Conservation (phyloP, 2,113 vertebrate species). For the Garra rufa region DNA sequence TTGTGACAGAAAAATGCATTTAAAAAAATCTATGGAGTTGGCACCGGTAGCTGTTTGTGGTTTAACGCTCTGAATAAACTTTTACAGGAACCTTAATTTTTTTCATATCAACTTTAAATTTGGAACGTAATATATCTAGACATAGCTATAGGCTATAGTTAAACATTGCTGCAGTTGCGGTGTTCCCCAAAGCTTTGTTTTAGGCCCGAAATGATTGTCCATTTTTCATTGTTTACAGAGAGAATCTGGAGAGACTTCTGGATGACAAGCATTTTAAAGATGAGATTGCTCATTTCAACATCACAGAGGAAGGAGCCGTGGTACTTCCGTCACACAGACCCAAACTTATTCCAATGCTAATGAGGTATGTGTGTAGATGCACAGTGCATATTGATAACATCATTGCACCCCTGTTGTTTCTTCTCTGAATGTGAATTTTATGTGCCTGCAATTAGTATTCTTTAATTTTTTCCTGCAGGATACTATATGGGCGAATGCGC, state of each 20-base stretch:
- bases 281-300: conserved; percentile 93
- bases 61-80: too few relatives aligned
- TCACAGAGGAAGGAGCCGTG: conserved; percentile 86
- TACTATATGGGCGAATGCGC: conserved; percentile 93
- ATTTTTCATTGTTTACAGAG: conserved; percentile 73
- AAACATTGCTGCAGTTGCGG: neutral
- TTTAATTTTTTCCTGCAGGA: conserved; percentile 74
- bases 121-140: too few relatives aligned
- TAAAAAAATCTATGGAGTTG: too few relatives aligned
- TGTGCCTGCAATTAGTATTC: neutral
- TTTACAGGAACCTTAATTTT: too few relatives aligned
- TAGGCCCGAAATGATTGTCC: neutral
- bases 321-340: conserved; percentile 85
- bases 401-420: neutral
- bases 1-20: too few relatives aligned
- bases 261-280: conserved; percentile 96
- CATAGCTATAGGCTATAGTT: too few relatives aligned
- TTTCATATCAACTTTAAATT: too few relatives aligned
- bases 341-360: conserved; percentile 87
- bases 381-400: neutral
- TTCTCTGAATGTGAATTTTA: neutral
- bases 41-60: too few relatives aligned
- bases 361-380: conserved; percentile 82
- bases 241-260: conserved; percentile 89
- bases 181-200: neutral